Evolutionary conservation across 1,140 invertebrate genomes (phyloP), one percentile per base, ranked within the genome.

Genomic region (Brachionus paranguensis): DNA sequence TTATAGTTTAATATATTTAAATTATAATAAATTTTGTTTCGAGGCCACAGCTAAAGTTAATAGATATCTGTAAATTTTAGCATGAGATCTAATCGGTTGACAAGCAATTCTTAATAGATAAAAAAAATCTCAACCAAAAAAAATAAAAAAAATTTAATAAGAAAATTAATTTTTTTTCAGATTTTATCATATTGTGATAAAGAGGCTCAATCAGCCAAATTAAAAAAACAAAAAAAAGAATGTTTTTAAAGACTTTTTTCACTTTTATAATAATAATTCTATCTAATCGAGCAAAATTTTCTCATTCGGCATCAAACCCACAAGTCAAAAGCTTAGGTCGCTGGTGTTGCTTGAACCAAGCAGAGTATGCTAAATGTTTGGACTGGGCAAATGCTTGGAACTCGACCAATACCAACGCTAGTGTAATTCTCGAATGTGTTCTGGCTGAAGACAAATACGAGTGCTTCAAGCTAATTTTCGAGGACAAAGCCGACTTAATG

Each of bases 391-490:
- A 24, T 20, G 68, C 65, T 20, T 47, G 72, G 53, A 84, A 74
- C 20, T 33, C 27, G n/a, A 76, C 45, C 4, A 41, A 45, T 14
- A 83, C 53, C 27, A 81, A 60, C 27, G 27, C 64, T 10, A 68
- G 68, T 53, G 60, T 68, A 20, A 24, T 68, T n/a, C 41, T 83
- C 2, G 60, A 68, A n/a, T 97, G 95, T 87, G 92, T 93, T 86
- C 93, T 93, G 87, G 94, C 92, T 12, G 92, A 94, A 85, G 95
- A 93, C 85, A 93, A 95, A 78, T 93, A 95, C 68, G 93, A 94
- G 47, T 96, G 94, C 86, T 91, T 95, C 85, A 90, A 92, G 24
- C 91, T 92, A 87, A 92, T 96, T 29, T 91, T 93, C 64, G 89
- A 92, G 37, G 93, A 93, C 86, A 91, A 93, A 86, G 95, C 93